A percentile compares a stretch with the other conserved stretches of the same genome.
These are phyloP conservation scores for Sphecodes monilicornis DNA, from an alignment of 2,888 invertebrate genomes.

Conservation along the genomic window DNA sequence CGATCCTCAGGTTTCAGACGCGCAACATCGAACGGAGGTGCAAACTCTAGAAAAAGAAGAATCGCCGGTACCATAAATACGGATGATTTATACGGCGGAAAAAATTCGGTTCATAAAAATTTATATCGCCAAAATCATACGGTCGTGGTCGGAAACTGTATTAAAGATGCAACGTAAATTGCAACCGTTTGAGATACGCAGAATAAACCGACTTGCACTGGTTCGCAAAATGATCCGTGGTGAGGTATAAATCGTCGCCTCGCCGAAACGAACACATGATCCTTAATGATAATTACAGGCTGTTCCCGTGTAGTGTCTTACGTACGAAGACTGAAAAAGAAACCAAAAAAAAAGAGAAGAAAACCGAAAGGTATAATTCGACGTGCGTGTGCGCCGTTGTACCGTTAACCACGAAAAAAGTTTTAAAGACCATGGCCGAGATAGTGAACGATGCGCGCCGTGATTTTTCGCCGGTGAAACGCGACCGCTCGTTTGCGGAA, in stretches of 20 bases:
- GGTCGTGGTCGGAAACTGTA: conserved; percentile 22
- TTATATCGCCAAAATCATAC: background rate
- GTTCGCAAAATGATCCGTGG: conserved; percentile 5
- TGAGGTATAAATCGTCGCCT: conserved; percentile 25
- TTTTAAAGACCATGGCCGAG: conserved; percentile 6
- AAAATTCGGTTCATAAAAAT: background rate
- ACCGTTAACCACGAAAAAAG: conserved; percentile 36
- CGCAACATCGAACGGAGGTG: background rate
- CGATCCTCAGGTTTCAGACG: background rate
- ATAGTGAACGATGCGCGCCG: conserved; percentile 35
- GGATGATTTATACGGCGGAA: background rate
- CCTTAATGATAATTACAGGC: conserved; percentile 50
- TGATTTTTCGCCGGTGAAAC: conserved; percentile 42
- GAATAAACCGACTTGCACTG: conserved; percentile 6
- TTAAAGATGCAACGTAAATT: conserved; percentile 10
- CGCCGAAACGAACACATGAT: conserved; percentile 28
- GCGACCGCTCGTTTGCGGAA: conserved; percentile 12
- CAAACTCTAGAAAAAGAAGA: background rate
- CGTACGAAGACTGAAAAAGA: background rate
- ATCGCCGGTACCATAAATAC: background rate
- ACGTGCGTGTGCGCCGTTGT: conserved; percentile 9
- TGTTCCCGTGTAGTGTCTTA: conserved; percentile 1
- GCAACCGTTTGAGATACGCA: background rate
- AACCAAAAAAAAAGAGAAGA: background rate
- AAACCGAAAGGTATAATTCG: conserved; percentile 36